Percentiles rank a stretch among this genome's conserved stretches.
Evolutionary conservation across 2,113 vertebrate genomes (phyloP).

Genomic region (Cryptomyrus ogoouensis): DNA sequence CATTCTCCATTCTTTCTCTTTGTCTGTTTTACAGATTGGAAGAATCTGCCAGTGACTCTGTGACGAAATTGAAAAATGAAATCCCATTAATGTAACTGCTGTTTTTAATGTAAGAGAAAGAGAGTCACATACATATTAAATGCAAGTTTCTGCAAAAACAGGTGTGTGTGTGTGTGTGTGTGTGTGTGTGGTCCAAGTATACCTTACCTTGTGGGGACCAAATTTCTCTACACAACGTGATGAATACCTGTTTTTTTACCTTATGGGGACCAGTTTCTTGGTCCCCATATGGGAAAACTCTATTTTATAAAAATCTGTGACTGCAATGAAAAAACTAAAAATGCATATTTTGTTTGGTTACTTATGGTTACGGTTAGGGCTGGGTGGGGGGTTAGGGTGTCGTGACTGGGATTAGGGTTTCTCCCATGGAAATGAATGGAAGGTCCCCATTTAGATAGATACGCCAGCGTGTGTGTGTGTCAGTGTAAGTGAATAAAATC

Average conservation of each 20-base stretch:
- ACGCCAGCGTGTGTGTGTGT: neutral
- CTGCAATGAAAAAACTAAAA: too few species aligned
- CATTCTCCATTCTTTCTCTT: neutral
- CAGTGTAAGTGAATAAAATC: neutral
- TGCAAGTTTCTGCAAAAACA: neutral
- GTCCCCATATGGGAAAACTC: too few species aligned
- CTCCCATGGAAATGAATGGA: too few species aligned
- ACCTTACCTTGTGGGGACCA: too few species aligned
- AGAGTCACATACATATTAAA: neutral
- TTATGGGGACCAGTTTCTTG: too few species aligned
- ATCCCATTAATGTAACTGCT: neutral
- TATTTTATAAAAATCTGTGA: too few species aligned
- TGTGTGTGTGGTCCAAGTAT: neutral
- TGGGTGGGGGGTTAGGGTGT: too few species aligned
- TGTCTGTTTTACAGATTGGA: neutral
- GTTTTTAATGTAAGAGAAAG: neutral
- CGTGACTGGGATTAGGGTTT: too few species aligned
- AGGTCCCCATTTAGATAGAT: too few species aligned
- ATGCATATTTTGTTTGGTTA: too few species aligned
- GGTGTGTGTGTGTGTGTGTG: neutral
- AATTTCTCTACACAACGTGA: neutral
- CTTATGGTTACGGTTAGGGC: too few species aligned
- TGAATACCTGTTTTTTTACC: too few species aligned
- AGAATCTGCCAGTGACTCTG: neutral
- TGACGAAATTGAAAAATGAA: neutral